Percentiles rank a stretch among this genome's conserved stretches.
phyloP scores from a whole-genome alignment of 2,888 invertebrate species.

The Tromatobia lineatoria region DNA sequence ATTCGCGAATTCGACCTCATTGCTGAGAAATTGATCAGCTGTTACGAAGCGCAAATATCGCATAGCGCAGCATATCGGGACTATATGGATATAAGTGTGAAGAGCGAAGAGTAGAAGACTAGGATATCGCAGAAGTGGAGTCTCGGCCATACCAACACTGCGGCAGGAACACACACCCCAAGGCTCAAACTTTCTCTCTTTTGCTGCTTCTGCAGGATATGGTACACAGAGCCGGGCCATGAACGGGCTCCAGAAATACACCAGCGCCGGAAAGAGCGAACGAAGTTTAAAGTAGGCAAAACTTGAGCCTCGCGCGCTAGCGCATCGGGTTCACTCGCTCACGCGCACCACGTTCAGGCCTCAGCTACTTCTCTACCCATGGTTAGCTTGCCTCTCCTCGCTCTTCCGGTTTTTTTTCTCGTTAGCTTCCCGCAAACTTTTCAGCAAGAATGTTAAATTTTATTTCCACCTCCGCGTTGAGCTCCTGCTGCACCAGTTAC shows the following conservation, averaged over 20 bases:
- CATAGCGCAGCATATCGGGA: neutral
- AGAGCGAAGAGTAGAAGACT: neutral
- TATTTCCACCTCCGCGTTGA: conserved; percentile 7
- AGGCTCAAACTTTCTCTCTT: conserved; percentile 2
- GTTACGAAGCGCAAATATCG: neutral
- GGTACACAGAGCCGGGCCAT: neutral
- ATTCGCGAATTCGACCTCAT: neutral
- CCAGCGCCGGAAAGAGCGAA: conserved; percentile 35
- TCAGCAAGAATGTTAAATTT: conserved; percentile 58
- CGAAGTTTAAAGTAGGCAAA: conserved; percentile 62
- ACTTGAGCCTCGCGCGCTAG: conserved; percentile 45
- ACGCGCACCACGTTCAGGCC: conserved; percentile 16
- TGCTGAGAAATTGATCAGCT: conserved; percentile 1
- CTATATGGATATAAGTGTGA: conserved; percentile 11
- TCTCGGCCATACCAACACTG: neutral
- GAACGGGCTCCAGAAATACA: conserved; percentile 28
- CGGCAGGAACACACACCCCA: conserved; percentile 3
- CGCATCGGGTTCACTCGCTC: conserved; percentile 24
- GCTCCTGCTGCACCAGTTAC: neutral
- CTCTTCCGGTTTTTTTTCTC: conserved; percentile 2
- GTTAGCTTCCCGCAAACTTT: conserved; percentile 36
- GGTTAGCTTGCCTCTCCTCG: neutral
- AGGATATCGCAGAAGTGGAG: neutral
- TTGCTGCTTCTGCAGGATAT: conserved; percentile 11
- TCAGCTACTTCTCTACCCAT: conserved; percentile 38